Evolutionary conservation across 2,113 vertebrate species (phyloP), one percentile per base, ranked within the genome.

Genomic region (Helogale parvula): DNA sequence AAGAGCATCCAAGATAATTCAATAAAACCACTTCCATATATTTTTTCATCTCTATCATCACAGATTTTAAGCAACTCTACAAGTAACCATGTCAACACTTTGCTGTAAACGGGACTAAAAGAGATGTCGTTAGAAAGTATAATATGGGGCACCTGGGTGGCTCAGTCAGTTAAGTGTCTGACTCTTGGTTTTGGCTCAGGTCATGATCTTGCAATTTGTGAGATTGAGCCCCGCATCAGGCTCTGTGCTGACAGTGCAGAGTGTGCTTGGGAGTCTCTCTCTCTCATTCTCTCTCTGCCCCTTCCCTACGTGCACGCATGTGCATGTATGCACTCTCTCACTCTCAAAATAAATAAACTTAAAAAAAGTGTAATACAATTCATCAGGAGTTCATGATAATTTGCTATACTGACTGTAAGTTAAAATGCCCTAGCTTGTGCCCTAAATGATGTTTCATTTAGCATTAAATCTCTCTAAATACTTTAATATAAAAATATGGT

Each of bases 401-500:
- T 81, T 89, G 77, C 69, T 66, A 52, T 25, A 11, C 0, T 74
- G 33, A 68, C 29, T 69, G 0, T 45, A 93, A 66, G 3, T 83
- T 91, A 69, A 79, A 79, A 21, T 90, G 12, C 52, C 35, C 17
- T 41, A 76, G 50, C n/a, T 60, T 72, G 31, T 66, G 54, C 13
- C 57, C 41, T 76, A 76, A 76, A 31, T 47, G 41, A 76, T 76
- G 38, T 41, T 45, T 76, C 72, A 76, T 76, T 31, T 76, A 76
- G 41, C 27, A 47, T 47, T 76, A 47, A 76, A 7, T 54, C 57
- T 65, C 41, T 68, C 23, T 41, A 89, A 69, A 31, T 77, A 47
- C 41, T 86, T 86, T 89, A 86, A 94, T 23, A 69, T 81, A 63
- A 96, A 92, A 92, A 60, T 27, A 77, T 68, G 15, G 3, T 35